phyloP scores from a whole-genome alignment of 1,140 invertebrate species.

The Penaeus indicus region DNA sequence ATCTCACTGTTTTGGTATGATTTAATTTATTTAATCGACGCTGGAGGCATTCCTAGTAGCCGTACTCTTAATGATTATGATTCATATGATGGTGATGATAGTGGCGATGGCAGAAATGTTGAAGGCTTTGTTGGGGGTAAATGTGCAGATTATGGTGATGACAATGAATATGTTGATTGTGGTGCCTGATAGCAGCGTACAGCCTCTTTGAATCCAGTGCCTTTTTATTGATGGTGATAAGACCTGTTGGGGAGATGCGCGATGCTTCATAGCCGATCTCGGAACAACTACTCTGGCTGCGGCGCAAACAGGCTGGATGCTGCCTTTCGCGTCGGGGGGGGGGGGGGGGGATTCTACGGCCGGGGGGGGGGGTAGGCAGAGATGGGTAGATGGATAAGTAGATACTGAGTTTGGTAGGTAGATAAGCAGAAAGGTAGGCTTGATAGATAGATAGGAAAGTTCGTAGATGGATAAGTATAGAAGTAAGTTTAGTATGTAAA shows the following conservation, averaged over 20 bases:
- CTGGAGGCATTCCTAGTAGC: slow-evolving; percentile 31
- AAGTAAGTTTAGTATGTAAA: no score
- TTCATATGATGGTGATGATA: slow-evolving; percentile 47
- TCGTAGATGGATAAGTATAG: no score
- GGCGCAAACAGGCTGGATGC: no score
- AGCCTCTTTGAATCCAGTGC: neutral
- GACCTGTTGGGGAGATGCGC: neutral
- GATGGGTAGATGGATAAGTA: neutral
- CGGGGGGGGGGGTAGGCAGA: neutral
- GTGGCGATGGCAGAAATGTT: slow-evolving; percentile 11
- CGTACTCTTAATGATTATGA: slow-evolving; percentile 56
- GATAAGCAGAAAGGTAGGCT: neutral
- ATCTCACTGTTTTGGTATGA: slow-evolving; percentile 59
- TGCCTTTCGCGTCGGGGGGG: no score
- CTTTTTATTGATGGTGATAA: slow-evolving; percentile 44
- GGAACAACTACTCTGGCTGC: no score
- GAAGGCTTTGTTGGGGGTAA: slow-evolving; percentile 54
- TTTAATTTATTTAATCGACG: slow-evolving; percentile 61
- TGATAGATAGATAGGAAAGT: neutral
- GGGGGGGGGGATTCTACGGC: neutral
- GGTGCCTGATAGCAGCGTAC: slow-evolving; percentile 17
- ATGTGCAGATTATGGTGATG: slow-evolving; percentile 51
- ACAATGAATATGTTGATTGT: slow-evolving; percentile 52
- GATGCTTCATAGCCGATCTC: no score
- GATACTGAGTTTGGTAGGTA: neutral